Percentiles rank a stretch among this genome's conserved stretches.
Conservation (phyloP, 1,140 invertebrate species). For the Daktulosphaira vitifoliae region DNA sequence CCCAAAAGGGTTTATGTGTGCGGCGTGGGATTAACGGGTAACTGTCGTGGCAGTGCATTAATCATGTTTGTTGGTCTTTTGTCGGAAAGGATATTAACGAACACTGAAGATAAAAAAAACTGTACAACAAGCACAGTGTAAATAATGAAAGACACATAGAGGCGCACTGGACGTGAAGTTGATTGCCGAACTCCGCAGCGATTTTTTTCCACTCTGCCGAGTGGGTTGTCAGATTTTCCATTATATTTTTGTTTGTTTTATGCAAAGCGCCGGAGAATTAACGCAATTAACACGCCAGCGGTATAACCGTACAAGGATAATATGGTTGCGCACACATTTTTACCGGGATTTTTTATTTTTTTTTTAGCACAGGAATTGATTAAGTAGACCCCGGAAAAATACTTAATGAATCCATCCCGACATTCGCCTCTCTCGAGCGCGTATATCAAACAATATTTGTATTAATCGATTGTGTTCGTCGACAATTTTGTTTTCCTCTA, state of each 20-base stretch:
- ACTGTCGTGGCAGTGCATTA: conserved; percentile 29
- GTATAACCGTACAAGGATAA: conserved; percentile 16
- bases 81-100: conserved; percentile 3
- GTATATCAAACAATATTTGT: conserved; percentile 13
- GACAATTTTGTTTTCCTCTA: background rate
- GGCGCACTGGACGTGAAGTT: conserved; percentile 18
- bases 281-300: conserved; percentile 22
- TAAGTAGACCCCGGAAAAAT: conserved; percentile 15
- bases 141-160: conserved; percentile 13
- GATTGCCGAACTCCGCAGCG: conserved; percentile 7
- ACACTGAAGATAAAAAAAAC: too few species aligned
- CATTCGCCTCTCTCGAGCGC: background rate
- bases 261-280: background rate
- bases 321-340: background rate
- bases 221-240: background rate
- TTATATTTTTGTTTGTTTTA: background rate
- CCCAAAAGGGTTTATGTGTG: conserved; percentile 23
- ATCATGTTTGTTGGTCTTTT: conserved; percentile 22
- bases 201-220: background rate
- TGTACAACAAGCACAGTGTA: background rate
- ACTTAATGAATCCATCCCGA: conserved; percentile 23
- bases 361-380: conserved; percentile 6
- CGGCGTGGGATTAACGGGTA: conserved; percentile 23
- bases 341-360: conserved; percentile 38
- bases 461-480: conserved; percentile 6